Base-by-base conservation (phyloP, 2,797 vertebrate genomes). In the Nasua narica region DNA sequence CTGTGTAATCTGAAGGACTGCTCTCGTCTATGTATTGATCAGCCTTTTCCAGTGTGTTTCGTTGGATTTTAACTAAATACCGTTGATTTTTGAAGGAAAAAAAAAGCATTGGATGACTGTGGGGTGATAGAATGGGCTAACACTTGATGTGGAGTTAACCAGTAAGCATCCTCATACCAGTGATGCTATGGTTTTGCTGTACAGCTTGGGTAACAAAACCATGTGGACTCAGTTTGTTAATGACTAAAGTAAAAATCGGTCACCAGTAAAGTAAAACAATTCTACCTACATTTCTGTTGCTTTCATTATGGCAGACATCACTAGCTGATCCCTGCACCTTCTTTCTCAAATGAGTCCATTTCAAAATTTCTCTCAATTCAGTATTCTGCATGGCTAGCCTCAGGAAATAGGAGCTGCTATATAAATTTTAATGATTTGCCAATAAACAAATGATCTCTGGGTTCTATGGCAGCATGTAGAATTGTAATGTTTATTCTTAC, bases 1-100 rank as follows among this genome's bases (percentile, higher is more conserved):
- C 74, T 82, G 56, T 91, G 91, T 97, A 97, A 96, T 97, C 87
- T 97, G 67, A 95, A 97, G 87, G 87, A 92, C 74, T 93, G 60
- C 70, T 98, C 92, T 97, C 93, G 40, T 98, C 91, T 97, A 46
- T 78, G 70, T 97, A 95, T 97, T 96, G 86, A 89, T 97, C 79
- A 87, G 76, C 50, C 62, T 90, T 91, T 96, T 87, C 56, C 81
- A 97, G 58, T 79, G 48, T 77, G 13, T 96, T 79, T 86, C 58
- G 27, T 37, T 74, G 14, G 67, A 85, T 94, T 96, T 94, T 97
- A 97, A 98, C 97, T 96, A 96, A 91, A 19, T 76, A 87, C 46
- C 90, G 79, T 94, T 95, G 65, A 60, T 97, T 92, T 83, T 88
- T 50, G 19, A 82, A 65, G 9, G 12, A 50, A 81, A 11, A 79